Evolutionary conservation across 2,888 invertebrate genomes (phyloP).

Genomic region (Syritta pipiens): DNA sequence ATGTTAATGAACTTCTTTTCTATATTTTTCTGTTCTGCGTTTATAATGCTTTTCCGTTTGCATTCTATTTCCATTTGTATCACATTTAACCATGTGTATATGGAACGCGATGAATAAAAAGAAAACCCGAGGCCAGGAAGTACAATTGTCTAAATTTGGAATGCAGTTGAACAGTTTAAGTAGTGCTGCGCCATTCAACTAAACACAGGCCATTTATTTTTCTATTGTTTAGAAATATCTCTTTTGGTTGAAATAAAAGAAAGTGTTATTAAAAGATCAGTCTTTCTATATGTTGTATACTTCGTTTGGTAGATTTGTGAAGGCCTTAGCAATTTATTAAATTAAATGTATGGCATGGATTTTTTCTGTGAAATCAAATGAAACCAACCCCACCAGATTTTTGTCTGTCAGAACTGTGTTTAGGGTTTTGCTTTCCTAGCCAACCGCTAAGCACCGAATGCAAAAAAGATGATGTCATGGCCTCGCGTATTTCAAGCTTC

Average conservation of each 20-base stretch:
- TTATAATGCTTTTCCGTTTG: slow-evolving; percentile 22
- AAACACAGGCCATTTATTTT: slow-evolving; percentile 3
- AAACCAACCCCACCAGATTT: no score
- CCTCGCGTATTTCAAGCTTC: slow-evolving; percentile 5
- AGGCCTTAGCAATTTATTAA: no score
- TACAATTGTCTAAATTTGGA: slow-evolving; percentile 52
- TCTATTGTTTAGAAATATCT: slow-evolving; percentile 24
- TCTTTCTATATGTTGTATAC: background rate
- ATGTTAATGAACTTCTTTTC: slow-evolving; percentile 45
- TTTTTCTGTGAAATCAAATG: no score
- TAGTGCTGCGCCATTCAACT: slow-evolving; percentile 15
- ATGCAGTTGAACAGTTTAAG: slow-evolving; percentile 28
- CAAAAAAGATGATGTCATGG: slow-evolving; percentile 29
- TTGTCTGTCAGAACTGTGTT: no score
- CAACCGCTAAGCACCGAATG: background rate
- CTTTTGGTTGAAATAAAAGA: slow-evolving; percentile 18
- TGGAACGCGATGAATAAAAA: background rate
- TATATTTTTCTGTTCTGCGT: slow-evolving; percentile 18
- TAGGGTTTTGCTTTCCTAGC: no score
- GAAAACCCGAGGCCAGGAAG: slow-evolving; percentile 29
- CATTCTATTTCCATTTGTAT: slow-evolving; percentile 23
- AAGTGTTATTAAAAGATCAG: slow-evolving; percentile 5
- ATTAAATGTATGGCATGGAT: no score
- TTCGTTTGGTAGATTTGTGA: no score
- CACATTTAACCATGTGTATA: slow-evolving; percentile 4